Evolutionary conservation across 2,113 vertebrate genomes (phyloP).

Genomic region (Nettapus auritus): DNA sequence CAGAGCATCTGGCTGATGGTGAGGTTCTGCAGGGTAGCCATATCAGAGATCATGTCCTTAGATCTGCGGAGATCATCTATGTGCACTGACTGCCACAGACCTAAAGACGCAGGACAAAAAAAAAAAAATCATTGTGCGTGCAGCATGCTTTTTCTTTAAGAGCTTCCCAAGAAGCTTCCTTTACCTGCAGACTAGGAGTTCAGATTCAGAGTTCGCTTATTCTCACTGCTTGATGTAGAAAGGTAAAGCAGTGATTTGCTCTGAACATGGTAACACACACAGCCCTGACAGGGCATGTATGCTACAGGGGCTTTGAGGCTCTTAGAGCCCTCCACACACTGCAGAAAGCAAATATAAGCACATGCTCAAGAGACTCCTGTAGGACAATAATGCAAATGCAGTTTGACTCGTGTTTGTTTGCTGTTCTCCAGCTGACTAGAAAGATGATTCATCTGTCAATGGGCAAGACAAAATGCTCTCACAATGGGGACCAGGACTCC

Average conservation of each 20-base stretch:
- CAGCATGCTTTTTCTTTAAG: not conserved
- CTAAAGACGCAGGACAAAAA: slow-evolving; percentile 56
- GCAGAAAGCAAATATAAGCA: not conserved
- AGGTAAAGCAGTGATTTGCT: not conserved
- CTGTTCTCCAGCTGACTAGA: not conserved
- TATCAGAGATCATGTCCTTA: slow-evolving; percentile 85
- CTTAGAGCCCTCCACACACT: not conserved
- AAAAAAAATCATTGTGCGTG: not conserved
- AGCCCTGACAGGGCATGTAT: accelerated
- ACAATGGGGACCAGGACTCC: not conserved
- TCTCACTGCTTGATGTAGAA: not conserved
- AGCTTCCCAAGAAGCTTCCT: not conserved
- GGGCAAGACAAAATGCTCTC: not conserved
- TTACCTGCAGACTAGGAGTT: not conserved
- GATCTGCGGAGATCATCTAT: slow-evolving; percentile 93
- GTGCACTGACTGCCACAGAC: slow-evolving; percentile 91
- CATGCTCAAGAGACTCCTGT: not conserved
- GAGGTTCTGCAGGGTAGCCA: slow-evolving; percentile 86
- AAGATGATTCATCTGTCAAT: not conserved
- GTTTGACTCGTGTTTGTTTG: accelerated
- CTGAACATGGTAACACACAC: accelerated
- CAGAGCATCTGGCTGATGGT: slow-evolving; percentile 90
- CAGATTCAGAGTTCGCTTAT: accelerated
- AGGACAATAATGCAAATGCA: not conserved
- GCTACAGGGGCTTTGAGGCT: not conserved